Conservation (phyloP, 2,888 invertebrate genomes). For the Sinotaia quadrata region DNA sequence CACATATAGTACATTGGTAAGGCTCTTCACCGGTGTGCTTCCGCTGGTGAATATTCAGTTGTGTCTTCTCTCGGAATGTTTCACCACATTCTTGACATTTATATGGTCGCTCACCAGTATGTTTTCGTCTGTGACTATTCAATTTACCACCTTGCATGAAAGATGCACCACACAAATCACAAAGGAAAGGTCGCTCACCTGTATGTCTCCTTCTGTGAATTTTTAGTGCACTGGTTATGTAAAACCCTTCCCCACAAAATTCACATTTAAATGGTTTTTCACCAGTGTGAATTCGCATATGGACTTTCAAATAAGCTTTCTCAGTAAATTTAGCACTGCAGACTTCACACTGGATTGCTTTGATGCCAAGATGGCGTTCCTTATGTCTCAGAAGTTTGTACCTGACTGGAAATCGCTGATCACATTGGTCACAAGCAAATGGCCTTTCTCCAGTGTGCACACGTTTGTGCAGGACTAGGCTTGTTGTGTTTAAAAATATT, state of each 20-base stretch:
- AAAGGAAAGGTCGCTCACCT: conserved; percentile 36
- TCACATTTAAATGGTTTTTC: no score
- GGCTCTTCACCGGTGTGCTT: conserved; percentile 30
- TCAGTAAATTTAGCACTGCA: conserved; percentile 35
- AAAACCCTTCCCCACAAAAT: conserved; percentile 37
- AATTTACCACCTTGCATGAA: conserved; percentile 21
- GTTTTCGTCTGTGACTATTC: conserved; percentile 22
- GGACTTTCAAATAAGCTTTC: conserved; percentile 26
- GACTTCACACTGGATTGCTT: conserved; percentile 29
- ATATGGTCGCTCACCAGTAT: conserved; percentile 34
- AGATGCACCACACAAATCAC: conserved; percentile 32
- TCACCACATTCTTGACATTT: conserved; percentile 28
- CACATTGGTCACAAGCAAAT: conserved; percentile 32
- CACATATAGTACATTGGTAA: conserved; percentile 27
- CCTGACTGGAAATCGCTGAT: conserved; percentile 26
- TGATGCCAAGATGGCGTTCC: conserved; percentile 30
- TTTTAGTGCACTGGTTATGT: conserved; percentile 5
- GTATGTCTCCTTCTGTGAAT: conserved; percentile 30
- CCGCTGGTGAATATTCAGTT: conserved; percentile 28
- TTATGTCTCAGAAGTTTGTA: conserved; percentile 30
- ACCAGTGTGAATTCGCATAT: no score
- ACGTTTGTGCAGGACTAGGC: conserved; percentile 30
- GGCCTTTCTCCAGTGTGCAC: conserved; percentile 37
- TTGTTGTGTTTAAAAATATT: conserved; percentile 23
- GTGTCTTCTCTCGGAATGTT: conserved; percentile 13